Conservation (phyloP, 1,140 invertebrate genomes). For the Cephus cinctus region DNA sequence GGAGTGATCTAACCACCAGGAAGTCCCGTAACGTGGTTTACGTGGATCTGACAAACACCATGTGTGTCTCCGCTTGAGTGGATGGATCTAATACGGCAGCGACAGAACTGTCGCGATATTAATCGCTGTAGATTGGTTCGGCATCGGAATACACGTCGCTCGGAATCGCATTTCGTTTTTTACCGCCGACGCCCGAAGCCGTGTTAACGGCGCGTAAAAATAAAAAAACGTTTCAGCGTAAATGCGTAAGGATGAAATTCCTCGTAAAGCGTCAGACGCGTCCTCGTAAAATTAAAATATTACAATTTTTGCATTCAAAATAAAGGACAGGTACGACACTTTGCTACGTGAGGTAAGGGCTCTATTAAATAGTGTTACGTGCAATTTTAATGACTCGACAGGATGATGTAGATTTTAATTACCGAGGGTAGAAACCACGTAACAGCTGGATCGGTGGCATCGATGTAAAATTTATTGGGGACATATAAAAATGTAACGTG, state of each 20-base stretch:
- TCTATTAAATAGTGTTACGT: conserved; percentile 27
- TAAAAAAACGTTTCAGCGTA: conserved; percentile 31
- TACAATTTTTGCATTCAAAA: conserved; percentile 41
- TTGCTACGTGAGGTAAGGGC: too few relatives aligned
- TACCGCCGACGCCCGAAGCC: conserved; percentile 21
- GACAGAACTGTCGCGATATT: too few relatives aligned
- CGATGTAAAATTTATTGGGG: too few relatives aligned
- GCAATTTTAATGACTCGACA: background rate
- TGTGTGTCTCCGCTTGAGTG: too few relatives aligned
- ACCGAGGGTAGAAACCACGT: conserved; percentile 11
- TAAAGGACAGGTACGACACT: too few relatives aligned
- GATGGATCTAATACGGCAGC: too few relatives aligned
- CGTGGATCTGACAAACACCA: too few relatives aligned
- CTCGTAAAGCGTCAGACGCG: conserved; percentile 23
- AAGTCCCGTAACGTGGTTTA: too few relatives aligned
- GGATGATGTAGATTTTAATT: conserved; percentile 24
- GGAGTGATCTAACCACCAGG: too few relatives aligned
- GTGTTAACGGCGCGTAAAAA: conserved; percentile 25
- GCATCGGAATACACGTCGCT: conserved; percentile 4
- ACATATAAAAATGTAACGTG: too few relatives aligned
- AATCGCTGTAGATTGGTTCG: too few relatives aligned
- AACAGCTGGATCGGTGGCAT: too few relatives aligned
- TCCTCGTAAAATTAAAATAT: conserved; percentile 42
- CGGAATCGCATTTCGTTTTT: conserved; percentile 20
- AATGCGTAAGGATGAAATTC: conserved; percentile 23